phyloP scores from a whole-genome alignment of 2,797 vertebrate species.

The Coilia nasus region DNA sequence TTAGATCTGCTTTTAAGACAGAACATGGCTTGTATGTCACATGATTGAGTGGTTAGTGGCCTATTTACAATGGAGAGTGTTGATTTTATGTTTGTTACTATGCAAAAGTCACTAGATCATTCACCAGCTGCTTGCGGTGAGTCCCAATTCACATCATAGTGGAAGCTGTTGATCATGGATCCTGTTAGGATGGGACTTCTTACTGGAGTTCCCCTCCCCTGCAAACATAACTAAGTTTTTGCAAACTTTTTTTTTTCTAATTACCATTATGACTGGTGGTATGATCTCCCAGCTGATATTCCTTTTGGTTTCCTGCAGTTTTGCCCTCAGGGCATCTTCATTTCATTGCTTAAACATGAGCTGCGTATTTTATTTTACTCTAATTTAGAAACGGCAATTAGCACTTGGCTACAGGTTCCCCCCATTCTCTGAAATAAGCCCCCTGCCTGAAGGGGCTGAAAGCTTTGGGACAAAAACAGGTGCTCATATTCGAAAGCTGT shows the following conservation, averaged over 20 bases:
- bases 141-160: not conserved
- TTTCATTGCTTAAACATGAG: conserved; percentile 28
- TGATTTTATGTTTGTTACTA: not conserved
- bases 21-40: not conserved
- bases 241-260: not conserved
- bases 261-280: not conserved
- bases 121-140: not conserved
- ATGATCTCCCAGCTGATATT: conserved; percentile 3
- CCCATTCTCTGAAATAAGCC: conserved; percentile 4
- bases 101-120: not conserved
- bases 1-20: not conserved
- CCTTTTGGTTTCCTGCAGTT: not conserved
- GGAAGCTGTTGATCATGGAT: not conserved
- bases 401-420: not conserved
- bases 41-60: not conserved
- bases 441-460: not conserved
- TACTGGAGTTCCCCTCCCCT: not conserved
- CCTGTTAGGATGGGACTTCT: not conserved
- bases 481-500: conserved; percentile 12
- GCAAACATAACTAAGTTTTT: not conserved
- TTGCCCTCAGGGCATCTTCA: not conserved
- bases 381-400: conserved; percentile 15
- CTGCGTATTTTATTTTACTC: conserved; percentile 6
- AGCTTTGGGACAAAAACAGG: not conserved
- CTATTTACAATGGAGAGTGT: not conserved